Evolutionary conservation across 2,113 vertebrate species (phyloP), one percentile per base, ranked within the genome.

Genomic region (Beaufortia kweichowensis): DNA sequence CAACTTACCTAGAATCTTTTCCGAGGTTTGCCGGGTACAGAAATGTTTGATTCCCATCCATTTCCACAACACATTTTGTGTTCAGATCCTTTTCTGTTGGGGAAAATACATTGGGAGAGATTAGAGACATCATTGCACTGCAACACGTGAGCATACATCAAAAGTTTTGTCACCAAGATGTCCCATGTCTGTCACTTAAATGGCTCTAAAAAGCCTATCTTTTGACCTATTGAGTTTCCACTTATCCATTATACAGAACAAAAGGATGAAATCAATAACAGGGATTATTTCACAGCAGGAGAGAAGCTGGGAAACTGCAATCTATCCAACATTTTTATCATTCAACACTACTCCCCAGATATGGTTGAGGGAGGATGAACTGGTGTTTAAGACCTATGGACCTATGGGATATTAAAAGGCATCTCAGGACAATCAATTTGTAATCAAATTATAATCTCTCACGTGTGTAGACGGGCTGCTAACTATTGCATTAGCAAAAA

Each of bases 31-130:
- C 81, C 0, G 96, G 94, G 78, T 93, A 90, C 82, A 99, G 93
- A 86, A 97, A 90, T 39, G 97, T 94, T 88, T 96, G 97, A 91
- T 98, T 98, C 84, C 94, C 92, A 78, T 94, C 92, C 88, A 98
- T 96, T 79, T 99, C 97, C 90, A 98, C 92, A 81, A 98, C 94
- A 83, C 96, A 98, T 93, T 96, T 99, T 78, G 97, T 98, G 90
- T 97, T 96, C 88, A 99, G 89, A 87, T 98, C 97, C 84, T 95
- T 93, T 91, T 99, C 97, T 99, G 90, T 78, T 86, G 82, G 83
- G 19, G 83, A 26, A 81, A 86, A 76, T 77, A 86, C 53, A 81
- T 50, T 43, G 2, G 53, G 9, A 71, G 61, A 50, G 68, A 64
- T 26, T n/a, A 50, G 56, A 23, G 0, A 57, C 6, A 31, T 19